phyloP scores from a whole-genome alignment of 1,140 invertebrate genomes.

The Solen grandis region DNA sequence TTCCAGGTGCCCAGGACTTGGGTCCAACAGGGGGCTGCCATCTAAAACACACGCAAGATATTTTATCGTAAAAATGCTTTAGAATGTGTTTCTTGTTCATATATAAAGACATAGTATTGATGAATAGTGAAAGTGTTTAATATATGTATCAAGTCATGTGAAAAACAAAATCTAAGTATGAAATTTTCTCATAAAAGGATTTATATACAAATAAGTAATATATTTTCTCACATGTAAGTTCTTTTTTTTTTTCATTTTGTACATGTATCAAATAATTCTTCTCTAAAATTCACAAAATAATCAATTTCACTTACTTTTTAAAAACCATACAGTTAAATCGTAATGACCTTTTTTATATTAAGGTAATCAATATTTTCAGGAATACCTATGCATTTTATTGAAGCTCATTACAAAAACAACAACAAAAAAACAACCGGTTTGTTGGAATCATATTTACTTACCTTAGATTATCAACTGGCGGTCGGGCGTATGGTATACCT shows the following conservation, averaged over 20 bases:
- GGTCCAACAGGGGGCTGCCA: slow-evolving; percentile 53
- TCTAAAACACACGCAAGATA: slow-evolving; percentile 17
- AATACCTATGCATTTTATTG: no score
- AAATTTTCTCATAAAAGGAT: background rate
- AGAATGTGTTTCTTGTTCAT: background rate
- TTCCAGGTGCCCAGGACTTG: slow-evolving; percentile 13
- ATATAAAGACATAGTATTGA: background rate
- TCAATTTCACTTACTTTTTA: no score
- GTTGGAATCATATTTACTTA: slow-evolving; percentile 27
- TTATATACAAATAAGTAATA: background rate
- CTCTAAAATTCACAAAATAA: no score
- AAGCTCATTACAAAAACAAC: no score
- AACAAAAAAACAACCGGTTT: no score
- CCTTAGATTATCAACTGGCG: slow-evolving; percentile 57
- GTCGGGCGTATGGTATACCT: slow-evolving; percentile 61
- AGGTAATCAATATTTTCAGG: no score
- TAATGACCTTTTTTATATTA: no score
- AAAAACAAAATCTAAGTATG: background rate
- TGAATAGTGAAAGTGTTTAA: background rate
- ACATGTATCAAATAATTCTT: no score
- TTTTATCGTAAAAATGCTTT: background rate
- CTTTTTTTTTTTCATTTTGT: background rate
- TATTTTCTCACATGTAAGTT: background rate
- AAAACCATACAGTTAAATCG: no score
- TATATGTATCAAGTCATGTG: background rate